Evolutionary conservation across 1,140 invertebrate species (phyloP).

Genomic region (Drosophila guanche): DNA sequence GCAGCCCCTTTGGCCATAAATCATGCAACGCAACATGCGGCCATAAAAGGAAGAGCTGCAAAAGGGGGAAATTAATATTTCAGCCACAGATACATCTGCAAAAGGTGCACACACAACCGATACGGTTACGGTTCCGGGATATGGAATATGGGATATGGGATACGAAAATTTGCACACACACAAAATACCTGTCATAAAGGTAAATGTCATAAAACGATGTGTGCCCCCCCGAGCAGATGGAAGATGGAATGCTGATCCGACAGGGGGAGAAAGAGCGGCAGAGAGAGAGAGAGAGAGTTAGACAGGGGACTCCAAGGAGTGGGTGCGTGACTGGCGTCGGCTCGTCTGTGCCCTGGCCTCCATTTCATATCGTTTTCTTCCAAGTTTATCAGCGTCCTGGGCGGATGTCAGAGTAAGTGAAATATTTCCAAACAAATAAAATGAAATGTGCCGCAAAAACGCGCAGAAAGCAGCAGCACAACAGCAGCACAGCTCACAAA

Average conservation of each 20-base stretch:
- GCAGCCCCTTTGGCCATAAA: conserved; percentile 49
- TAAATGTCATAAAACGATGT: conserved; percentile 77
- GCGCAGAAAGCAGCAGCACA: conserved; percentile 42
- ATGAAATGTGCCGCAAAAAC: conserved; percentile 61
- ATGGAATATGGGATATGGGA: no score
- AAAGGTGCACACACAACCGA: conserved; percentile 27
- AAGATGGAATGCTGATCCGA: conserved; percentile 37
- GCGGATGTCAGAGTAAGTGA: conserved; percentile 77
- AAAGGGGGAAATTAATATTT: conserved; percentile 77
- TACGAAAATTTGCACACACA: conserved; percentile 4
- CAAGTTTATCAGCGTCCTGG: conserved; percentile 60
- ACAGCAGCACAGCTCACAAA: conserved; percentile 39
- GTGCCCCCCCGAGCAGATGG: conserved; percentile 19
- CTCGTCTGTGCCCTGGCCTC: conserved; percentile 11
- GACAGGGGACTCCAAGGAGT: neutral
- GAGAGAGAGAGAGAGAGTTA: neutral
- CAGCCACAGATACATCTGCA: conserved; percentile 46
- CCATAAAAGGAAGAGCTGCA: conserved; percentile 58
- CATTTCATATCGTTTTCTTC: conserved; percentile 29
- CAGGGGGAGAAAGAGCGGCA: no score
- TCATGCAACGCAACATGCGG: conserved; percentile 59
- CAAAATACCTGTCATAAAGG: conserved; percentile 76
- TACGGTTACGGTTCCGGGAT: no score
- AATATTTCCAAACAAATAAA: conserved; percentile 81
- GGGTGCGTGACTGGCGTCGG: conserved; percentile 32